Evolutionary conservation across 2,797 vertebrate genomes (phyloP), one percentile per base, ranked within the genome.

Genomic region (Pterois miles): DNA sequence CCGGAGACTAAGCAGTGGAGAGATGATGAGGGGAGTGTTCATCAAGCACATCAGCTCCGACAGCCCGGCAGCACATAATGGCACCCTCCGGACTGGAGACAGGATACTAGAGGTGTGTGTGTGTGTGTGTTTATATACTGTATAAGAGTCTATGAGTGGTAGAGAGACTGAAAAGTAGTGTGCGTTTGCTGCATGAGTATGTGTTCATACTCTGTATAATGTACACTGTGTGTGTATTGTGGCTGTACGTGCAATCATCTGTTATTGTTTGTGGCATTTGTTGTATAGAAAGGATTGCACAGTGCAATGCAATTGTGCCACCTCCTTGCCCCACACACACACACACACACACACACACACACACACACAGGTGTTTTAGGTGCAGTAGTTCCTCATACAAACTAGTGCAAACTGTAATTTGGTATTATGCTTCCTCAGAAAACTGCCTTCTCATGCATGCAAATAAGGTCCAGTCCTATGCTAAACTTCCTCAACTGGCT

Each of bases 11-110:
- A 97, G 96, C 94, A 97, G 95, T 5, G 98, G 98, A 65, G 97
- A 98, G 93, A 96, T 99, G 89, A 98, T 98, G 96, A 96, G 98
- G 89, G 98, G 97, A 64, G 97, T 99, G 93, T 99, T 99, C 92
- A 96, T 99, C 92, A 99, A 99, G 79, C 96, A 99, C 71, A 96
- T 99, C 86, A 94, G 96, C 63, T 96, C 97, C 82, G 96, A 97
- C 91, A 98, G 98, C 92, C 97, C 97, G 14, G 98, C 97, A 13
- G 96, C 97, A 85, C 95, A 94, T 93, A 96, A 97, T 71, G 95
- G 96, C 89, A 97, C 95, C 1, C 93, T 99, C 80, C 97, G 95
- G 93, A 95, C 96, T 4, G 98, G 98, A 93, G 98, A 99, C 93
- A 95, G 96, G 87, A 97, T 99, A 65, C 94, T 99, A 48, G 96